phyloP scores from a whole-genome alignment of 1,140 invertebrate genomes.

The Parapsyche elsis region DNA sequence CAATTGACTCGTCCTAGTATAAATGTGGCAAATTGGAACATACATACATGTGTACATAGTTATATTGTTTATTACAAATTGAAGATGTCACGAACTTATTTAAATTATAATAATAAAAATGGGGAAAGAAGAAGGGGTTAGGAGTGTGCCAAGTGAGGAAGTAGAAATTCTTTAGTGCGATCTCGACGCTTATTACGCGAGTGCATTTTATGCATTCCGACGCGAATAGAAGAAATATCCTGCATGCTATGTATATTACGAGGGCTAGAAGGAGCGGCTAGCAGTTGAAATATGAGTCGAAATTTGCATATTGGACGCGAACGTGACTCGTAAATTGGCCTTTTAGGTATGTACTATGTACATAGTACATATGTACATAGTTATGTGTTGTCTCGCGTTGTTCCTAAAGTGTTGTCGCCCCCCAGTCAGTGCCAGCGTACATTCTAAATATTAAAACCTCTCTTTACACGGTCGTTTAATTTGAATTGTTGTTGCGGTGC shows the following conservation, averaged over 20 bases:
- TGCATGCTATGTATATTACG: not conserved
- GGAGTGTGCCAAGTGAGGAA: not conserved
- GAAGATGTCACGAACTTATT: too few relatives aligned
- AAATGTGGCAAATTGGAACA: too few relatives aligned
- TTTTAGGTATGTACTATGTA: too few relatives aligned
- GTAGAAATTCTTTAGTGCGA: slow-evolving; percentile 13
- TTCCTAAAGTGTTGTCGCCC: not conserved
- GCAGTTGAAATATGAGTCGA: not conserved
- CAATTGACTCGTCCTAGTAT: too few relatives aligned
- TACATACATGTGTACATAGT: too few relatives aligned
- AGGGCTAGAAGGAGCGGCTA: not conserved
- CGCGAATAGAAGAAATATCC: not conserved
- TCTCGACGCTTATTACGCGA: slow-evolving; percentile 18
- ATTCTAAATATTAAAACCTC: not conserved
- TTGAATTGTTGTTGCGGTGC: not conserved
- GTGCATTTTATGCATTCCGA: slow-evolving; percentile 27
- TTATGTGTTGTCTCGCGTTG: not conserved
- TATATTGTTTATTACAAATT: too few relatives aligned
- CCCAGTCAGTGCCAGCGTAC: not conserved
- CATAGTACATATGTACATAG: slow-evolving; percentile 2
- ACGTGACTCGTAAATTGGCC: slow-evolving; percentile 35
- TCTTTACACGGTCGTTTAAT: slow-evolving; percentile 3
- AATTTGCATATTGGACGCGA: slow-evolving; percentile 38
- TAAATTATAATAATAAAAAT: too few relatives aligned
- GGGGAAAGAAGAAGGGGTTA: too few relatives aligned